Conservation (phyloP, 1,140 invertebrate species). For the Drosophila nigromelanica region DNA sequence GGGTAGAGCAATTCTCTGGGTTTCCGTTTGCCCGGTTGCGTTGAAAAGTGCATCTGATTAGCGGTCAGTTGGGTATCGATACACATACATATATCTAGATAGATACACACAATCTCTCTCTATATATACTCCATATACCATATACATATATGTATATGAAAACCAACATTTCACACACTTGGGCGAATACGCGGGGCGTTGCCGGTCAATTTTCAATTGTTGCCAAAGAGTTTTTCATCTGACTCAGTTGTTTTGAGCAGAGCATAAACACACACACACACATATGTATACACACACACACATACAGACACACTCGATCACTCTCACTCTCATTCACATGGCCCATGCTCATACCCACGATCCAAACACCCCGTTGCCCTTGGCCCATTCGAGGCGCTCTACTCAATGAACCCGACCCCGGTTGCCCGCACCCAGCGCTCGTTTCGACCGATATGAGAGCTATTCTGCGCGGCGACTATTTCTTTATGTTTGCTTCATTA, state of each 20-base stretch:
- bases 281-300: constrained; percentile 6
- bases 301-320: constrained; percentile 2
- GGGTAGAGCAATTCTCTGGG: too few species aligned
- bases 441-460: too few species aligned
- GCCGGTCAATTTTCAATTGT: constrained; percentile 54
- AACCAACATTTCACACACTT: constrained; percentile 38
- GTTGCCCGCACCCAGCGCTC: constrained; percentile 47
- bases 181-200: background rate
- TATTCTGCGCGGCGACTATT: background rate
- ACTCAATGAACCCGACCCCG: constrained; percentile 25
- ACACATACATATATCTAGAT: background rate
- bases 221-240: constrained; percentile 59
- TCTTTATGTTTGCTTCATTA: constrained; percentile 42
- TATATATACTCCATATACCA: constrained; percentile 1
- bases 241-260: constrained; percentile 30
- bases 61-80: constrained; percentile 5
- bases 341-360: background rate
- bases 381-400: constrained; percentile 11
- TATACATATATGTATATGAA: constrained; percentile 10
- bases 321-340: constrained; percentile 12
- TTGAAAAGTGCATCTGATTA: constrained; percentile 4
- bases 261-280: background rate
- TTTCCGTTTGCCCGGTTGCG: background rate
- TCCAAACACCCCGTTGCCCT: background rate
- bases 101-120: constrained; percentile 1